Percentiles rank a stretch among this genome's conserved stretches.
These are phyloP conservation scores for Drosophila cognata DNA, from an alignment of 2,888 invertebrate species.

Conservation along the genomic window DNA sequence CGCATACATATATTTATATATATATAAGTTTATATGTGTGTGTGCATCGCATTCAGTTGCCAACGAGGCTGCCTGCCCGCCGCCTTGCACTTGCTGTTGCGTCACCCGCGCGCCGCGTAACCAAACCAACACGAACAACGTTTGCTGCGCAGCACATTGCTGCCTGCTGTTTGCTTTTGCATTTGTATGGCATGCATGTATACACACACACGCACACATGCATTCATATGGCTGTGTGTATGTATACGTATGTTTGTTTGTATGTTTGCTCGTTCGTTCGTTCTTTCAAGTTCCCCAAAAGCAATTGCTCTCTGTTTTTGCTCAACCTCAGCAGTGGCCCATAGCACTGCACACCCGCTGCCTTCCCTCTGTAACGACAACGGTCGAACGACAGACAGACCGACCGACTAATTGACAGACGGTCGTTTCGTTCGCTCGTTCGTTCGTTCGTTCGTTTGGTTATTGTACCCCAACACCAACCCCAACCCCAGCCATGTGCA, in stretches of 20 bases:
- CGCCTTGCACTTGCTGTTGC: conserved; percentile 78
- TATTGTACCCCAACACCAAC: conserved; percentile 2
- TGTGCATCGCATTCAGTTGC: conserved; percentile 64
- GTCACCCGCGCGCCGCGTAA: conserved; percentile 67
- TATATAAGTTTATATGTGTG: conserved; percentile 10
- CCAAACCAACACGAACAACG: conserved; percentile 46
- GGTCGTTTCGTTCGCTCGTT: conserved; percentile 21
- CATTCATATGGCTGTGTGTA: not conserved
- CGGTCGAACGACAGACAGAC: conserved; percentile 32
- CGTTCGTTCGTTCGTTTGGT: conserved; percentile 1
- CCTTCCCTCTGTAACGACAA: conserved; percentile 26
- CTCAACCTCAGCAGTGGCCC: conserved; percentile 62
- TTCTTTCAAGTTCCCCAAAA: conserved; percentile 52
- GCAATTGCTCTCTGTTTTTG: conserved; percentile 67
- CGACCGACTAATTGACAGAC: conserved; percentile 17
- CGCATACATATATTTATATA: conserved; percentile 17
- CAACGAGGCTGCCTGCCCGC: conserved; percentile 66
- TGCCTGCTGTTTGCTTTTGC: conserved; percentile 64
- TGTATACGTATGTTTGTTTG: conserved; percentile 19
- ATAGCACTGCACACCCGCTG: conserved; percentile 16
- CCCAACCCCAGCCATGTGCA: not conserved
- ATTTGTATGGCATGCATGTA: conserved; percentile 39
- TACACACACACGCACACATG: conserved; percentile 1
- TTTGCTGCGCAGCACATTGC: conserved; percentile 53
- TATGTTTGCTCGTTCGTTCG: conserved; percentile 31